phyloP scores from a whole-genome alignment of 64 coral and sea anemone species.

The Acropora yongei region DNA sequence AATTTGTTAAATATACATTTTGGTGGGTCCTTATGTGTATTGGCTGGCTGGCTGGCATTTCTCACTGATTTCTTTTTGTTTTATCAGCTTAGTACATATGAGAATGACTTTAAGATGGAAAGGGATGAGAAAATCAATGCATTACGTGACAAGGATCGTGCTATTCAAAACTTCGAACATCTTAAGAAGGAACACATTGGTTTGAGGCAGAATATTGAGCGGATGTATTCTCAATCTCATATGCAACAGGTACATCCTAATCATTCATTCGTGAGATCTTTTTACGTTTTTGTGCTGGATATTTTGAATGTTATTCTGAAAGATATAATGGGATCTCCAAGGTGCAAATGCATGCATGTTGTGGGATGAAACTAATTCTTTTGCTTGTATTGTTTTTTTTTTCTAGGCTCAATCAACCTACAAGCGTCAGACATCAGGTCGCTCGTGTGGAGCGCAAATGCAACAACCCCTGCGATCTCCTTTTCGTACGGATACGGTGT shows the following conservation, averaged over 20 bases:
- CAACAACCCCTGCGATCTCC: background rate
- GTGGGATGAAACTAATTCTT: no score
- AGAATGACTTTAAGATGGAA: constrained; percentile 73
- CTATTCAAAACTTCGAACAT: constrained; percentile 14
- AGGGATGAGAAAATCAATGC: constrained; percentile 48
- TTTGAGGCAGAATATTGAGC: constrained; percentile 51
- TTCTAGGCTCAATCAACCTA: background rate
- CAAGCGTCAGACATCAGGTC: background rate
- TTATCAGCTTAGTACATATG: constrained; percentile 40
- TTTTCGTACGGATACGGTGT: background rate
- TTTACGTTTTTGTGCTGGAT: background rate
- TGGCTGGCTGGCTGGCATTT: background rate
- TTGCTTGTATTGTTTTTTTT: background rate
- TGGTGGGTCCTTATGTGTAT: no score
- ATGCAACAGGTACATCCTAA: background rate
- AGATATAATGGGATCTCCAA: no score
- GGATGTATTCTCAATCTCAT: constrained; percentile 31
- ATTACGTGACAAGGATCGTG: background rate
- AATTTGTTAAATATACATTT: no score
- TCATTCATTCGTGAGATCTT: no score
- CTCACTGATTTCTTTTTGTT: background rate
- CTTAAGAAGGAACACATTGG: constrained; percentile 39
- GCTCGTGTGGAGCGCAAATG: constrained; percentile 13
- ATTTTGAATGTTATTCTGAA: no score
- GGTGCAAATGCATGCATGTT: no score